A percentile compares a stretch with the other conserved stretches of the same genome.
Evolutionary conservation across 2,797 vertebrate species (phyloP).

Genomic region (Tangara arthus): DNA sequence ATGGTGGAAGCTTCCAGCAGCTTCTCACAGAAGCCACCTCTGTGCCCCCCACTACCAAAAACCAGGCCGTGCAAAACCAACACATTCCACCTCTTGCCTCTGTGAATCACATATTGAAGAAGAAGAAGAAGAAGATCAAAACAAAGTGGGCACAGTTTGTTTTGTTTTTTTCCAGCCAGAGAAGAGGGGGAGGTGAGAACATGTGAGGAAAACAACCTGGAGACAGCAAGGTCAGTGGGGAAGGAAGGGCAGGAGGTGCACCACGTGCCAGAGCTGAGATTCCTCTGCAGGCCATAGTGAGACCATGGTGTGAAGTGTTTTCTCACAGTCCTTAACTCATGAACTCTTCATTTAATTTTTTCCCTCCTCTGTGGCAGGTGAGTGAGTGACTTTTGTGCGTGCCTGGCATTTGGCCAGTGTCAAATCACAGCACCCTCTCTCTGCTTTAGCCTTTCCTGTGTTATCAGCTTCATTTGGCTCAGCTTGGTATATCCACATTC

Average conservation of each 20-base stretch:
- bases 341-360: not conserved
- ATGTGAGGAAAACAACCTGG: not conserved
- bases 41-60: not conserved
- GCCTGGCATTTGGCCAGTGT: not conserved
- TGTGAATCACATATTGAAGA: not conserved
- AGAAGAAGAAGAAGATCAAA: not conserved
- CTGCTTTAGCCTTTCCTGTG: not conserved
- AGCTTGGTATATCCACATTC: rapidly evolving
- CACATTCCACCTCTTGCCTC: not conserved
- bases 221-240: not conserved
- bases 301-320: not conserved
- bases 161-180: not conserved
- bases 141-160: not conserved
- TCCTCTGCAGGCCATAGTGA: not conserved
- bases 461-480: not conserved
- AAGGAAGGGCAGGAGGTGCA: not conserved
- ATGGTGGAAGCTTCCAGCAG: not conserved
- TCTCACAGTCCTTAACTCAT: not conserved
- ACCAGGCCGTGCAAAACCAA: not conserved
- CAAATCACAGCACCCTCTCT: not conserved
- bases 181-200: not conserved
- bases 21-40: not conserved
- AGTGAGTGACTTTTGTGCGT: not conserved
- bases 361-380: not conserved
- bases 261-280: not conserved